Conservation (phyloP, 1,140 invertebrate genomes). For the Hylaeus anthracinus region DNA sequence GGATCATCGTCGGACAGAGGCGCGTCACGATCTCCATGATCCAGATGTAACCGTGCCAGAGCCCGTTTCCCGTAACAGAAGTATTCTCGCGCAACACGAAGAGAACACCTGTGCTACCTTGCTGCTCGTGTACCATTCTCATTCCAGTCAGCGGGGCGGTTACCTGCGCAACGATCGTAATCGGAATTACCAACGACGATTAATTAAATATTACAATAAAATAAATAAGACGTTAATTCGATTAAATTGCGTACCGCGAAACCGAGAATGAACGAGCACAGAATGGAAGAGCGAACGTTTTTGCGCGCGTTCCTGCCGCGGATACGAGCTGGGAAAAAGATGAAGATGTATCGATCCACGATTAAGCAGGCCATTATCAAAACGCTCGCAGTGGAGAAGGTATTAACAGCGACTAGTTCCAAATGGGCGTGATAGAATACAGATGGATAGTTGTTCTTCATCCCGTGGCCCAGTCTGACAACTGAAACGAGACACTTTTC, state of each 20-base stretch:
- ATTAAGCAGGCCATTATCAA: constrained; percentile 58
- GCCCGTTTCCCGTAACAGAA: constrained; percentile 5
- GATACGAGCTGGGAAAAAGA: constrained; percentile 55
- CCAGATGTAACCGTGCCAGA: constrained; percentile 56
- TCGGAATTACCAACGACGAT: too few species aligned
- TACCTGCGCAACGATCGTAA: constrained; percentile 15
- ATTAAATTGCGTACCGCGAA: constrained; percentile 43
- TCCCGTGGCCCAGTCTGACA: constrained; percentile 47
- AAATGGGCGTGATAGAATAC: constrained; percentile 53
- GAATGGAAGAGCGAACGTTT: constrained; percentile 24
- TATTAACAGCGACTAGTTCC: constrained; percentile 48
- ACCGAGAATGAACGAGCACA: constrained; percentile 53
- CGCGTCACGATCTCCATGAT: constrained; percentile 44
- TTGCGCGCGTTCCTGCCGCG: constrained; percentile 51
- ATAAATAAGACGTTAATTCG: too few species aligned
- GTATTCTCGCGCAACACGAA: constrained; percentile 48
- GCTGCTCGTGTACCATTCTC: constrained; percentile 45
- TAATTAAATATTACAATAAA: too few species aligned
- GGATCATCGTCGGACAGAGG: constrained; percentile 42
- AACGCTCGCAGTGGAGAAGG: constrained; percentile 43
- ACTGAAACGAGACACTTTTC: constrained; percentile 39
- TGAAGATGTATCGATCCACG: constrained; percentile 54
- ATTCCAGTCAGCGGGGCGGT: constrained; percentile 45
- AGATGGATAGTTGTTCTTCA: constrained; percentile 50
- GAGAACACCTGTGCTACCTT: neutral